Evolutionary conservation across 2,797 vertebrate genomes (phyloP), one percentile per base, ranked within the genome.

Genomic region (Sciurus carolinensis): DNA sequence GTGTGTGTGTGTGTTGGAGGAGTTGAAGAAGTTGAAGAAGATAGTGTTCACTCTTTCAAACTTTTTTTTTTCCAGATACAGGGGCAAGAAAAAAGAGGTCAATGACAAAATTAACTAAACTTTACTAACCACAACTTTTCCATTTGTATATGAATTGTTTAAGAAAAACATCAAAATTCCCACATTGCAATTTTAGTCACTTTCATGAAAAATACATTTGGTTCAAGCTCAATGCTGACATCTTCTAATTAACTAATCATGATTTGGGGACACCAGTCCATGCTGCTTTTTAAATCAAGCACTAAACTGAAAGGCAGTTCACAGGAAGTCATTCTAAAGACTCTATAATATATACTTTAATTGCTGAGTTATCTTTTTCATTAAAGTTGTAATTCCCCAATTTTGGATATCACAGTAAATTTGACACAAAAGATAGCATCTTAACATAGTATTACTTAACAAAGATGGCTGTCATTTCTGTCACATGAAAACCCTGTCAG

Each of bases 381-480:
- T 81, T 87, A 93, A 90, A 95, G 87, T 90, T 90, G 72, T 57
- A 95, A 92, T 95, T 95, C 91, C 85, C 64, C 88, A 84, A 86
- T 96, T 96, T 92, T 47, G 73, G 75, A 77, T 94, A 91, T 77
- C 82, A 86, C 66, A 90, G 90, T 86, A 67, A 80, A 97, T 95
- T 30, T 91, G 92, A 97, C 87, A 97, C 59, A 93, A 91, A 97
- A 94, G 85, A 88, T 62, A 79, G 83, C 76, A 80, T 93, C 95
- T 97, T 97, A 96, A 97, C 87, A 83, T 87, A 94, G 81, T 52
- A 95, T 94, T 94, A 95, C 92, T 97, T 95, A 95, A 97, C 94
- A 97, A 97, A 96, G 94, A 96, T 96, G 93, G 77, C 91, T 97
- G 95, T 96, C 97, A 96, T 79, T 95, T 92, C 91, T 97, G 89